These are phyloP conservation scores for Harpalus rubripes DNA, from an alignment of 2,888 invertebrate species.

Conservation along the genomic window DNA sequence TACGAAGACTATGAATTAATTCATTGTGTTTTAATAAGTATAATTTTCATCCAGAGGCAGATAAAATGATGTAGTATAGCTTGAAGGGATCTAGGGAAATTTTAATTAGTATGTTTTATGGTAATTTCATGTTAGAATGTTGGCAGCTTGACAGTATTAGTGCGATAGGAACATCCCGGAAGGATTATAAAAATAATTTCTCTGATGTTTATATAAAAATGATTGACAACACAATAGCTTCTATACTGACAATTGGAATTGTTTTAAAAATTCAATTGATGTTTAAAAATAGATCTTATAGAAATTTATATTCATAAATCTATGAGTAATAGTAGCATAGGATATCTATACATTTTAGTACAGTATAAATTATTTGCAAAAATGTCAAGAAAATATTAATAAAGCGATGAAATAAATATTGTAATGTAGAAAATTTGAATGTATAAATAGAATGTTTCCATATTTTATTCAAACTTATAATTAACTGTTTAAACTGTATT, in stretches of 20 bases:
- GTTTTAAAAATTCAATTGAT: not conserved
- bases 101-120: not conserved
- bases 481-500: conserved; percentile 1
- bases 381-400: too few species aligned
- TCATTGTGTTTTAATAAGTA: conserved; percentile 3
- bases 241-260: not conserved
- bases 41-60: not conserved
- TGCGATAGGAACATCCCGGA: not conserved
- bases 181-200: not conserved
- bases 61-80: not conserved
- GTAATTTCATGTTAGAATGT: not conserved
- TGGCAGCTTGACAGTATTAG: not conserved
- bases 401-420: not conserved
- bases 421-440: not conserved
- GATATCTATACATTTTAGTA: too few species aligned
- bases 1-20: conserved; percentile 1
- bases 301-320: too few species aligned
- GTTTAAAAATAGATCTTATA: not conserved
- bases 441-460: not conserved
- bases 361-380: too few species aligned
- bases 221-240: not conserved
- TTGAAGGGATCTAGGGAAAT: not conserved
- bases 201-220: not conserved
- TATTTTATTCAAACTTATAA: conserved; percentile 7
- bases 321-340: too few species aligned